Percentiles rank a stretch among this genome's conserved stretches.
These are phyloP conservation scores for Echinops telfairi DNA, from an alignment of 2,113 vertebrate genomes.

Conservation along the genomic window DNA sequence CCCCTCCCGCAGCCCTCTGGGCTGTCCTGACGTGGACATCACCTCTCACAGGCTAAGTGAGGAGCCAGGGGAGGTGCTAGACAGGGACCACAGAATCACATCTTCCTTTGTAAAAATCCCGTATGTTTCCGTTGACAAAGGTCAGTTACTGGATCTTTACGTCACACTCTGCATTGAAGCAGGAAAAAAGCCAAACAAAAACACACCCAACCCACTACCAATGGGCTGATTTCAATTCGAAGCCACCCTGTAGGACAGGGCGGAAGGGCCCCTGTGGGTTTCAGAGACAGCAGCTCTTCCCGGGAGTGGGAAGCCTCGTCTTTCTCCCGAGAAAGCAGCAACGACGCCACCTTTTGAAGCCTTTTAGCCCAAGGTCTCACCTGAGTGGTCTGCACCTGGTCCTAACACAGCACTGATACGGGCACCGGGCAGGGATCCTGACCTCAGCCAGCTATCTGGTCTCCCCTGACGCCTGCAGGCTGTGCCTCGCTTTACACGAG, in stretches of 20 bases:
- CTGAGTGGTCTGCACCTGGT: too few relatives aligned
- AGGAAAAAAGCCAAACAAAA: too few relatives aligned
- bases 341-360: neutral
- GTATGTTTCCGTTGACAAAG: conserved; percentile 63
- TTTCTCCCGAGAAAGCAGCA: too few relatives aligned
- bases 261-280: too few relatives aligned
- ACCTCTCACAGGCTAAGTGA: conserved; percentile 78
- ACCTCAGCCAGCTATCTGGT: neutral
- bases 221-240: too few relatives aligned
- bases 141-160: too few relatives aligned
- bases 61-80: conserved; percentile 81
- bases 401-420: neutral
- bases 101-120: conserved; percentile 72
- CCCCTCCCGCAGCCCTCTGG: conserved; percentile 60
- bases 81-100: conserved; percentile 76
- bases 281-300: too few relatives aligned
- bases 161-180: too few relatives aligned
- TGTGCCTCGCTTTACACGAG: neutral
- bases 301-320: too few relatives aligned
- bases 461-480: neutral
- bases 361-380: neutral
- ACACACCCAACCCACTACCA: too few relatives aligned
- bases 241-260: too few relatives aligned
- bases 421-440: too few relatives aligned
- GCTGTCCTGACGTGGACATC: conserved; percentile 79